phyloP scores from a whole-genome alignment of 2,888 invertebrate species.

The Trachelus troglodyta region DNA sequence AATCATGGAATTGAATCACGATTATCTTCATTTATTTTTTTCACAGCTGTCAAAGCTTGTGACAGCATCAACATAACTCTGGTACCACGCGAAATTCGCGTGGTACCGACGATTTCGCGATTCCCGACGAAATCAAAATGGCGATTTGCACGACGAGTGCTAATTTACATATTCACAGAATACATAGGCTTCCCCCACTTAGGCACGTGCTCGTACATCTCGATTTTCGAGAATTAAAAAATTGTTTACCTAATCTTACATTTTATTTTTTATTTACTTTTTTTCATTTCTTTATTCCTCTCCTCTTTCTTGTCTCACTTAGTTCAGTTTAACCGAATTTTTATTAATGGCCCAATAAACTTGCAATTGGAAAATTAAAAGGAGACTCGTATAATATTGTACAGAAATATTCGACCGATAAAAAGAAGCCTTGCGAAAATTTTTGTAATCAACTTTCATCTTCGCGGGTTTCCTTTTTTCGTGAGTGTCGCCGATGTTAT shows the following conservation, averaged over 20 bases:
- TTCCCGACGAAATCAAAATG: background rate
- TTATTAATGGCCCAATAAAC: background rate
- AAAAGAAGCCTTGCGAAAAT: background rate
- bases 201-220: background rate
- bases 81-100: background rate
- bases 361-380: background rate
- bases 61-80: background rate
- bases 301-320: conserved; percentile 13
- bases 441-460: background rate
- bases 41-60: background rate
- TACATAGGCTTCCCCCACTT: background rate
- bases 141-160: conserved; percentile 2
- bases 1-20: conserved; percentile 1
- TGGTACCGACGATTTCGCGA: background rate
- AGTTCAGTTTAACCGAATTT: conserved; percentile 8
- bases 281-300: conserved; percentile 9
- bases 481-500: background rate
- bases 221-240: background rate
- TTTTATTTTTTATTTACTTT: conserved; percentile 9
- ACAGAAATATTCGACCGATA: background rate
- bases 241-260: background rate
- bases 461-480: background rate
- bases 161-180: background rate
- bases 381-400: no score
- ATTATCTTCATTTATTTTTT: background rate